Percentiles rank a stretch among this genome's conserved stretches.
phyloP scores from a whole-genome alignment of 2,113 vertebrate genomes.

The Camarhynchus parvulus region DNA sequence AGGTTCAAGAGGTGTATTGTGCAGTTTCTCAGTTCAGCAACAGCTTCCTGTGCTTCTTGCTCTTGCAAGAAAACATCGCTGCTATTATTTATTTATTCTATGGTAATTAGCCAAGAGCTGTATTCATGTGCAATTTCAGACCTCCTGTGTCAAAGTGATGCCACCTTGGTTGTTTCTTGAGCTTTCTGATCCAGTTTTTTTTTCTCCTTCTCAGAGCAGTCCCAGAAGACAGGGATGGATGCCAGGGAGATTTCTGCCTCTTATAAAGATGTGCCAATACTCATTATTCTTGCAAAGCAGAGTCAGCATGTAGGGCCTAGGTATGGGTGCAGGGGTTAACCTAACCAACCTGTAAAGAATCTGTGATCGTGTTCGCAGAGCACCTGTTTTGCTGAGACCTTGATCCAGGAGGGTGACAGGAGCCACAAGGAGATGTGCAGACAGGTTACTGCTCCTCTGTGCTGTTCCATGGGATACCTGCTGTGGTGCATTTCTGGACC shows the following conservation, averaged over 20 bases:
- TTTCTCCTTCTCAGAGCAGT: background rate
- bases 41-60: background rate
- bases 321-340: background rate
- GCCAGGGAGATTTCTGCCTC: background rate
- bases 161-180: background rate
- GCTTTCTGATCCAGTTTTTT: background rate
- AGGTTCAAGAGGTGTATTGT: background rate
- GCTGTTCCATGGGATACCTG: fast-evolving
- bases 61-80: background rate
- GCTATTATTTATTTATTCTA: background rate
- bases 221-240: background rate
- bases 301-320: fast-evolving
- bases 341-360: background rate
- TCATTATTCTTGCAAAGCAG: background rate
- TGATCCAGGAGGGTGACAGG: background rate
- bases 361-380: background rate
- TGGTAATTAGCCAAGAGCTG: background rate
- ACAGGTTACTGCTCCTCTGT: background rate
- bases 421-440: background rate
- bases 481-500: background rate
- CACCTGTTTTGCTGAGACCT: background rate
- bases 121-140: background rate
- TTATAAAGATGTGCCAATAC: background rate
- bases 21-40: background rate
- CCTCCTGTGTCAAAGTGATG: background rate